Conservation (phyloP, 1,140 invertebrate genomes). For the Himalopsyche phryganea region DNA sequence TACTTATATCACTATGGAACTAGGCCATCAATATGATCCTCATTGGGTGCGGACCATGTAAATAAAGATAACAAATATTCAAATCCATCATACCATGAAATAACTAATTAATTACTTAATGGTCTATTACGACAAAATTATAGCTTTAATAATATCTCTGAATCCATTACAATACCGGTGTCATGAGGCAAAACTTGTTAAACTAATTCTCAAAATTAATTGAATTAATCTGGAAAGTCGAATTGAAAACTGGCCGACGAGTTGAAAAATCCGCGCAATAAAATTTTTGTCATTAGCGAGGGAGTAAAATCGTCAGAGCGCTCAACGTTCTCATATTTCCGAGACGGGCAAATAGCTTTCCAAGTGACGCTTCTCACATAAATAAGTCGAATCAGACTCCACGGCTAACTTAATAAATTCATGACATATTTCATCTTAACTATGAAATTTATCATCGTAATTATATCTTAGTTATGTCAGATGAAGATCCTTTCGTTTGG, state of each 20-base stretch:
- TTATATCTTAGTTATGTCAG: slow-evolving; percentile 1
- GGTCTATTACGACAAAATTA: no score
- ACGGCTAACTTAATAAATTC: slow-evolving; percentile 16
- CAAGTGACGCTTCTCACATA: slow-evolving; percentile 14
- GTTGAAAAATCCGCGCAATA: slow-evolving; percentile 16
- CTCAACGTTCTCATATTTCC: slow-evolving; percentile 7
- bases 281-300: slow-evolving; percentile 20
- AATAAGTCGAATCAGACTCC: slow-evolving; percentile 19
- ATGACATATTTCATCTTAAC: slow-evolving; percentile 16
- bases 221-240: slow-evolving; percentile 13
- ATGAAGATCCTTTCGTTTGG: background rate
- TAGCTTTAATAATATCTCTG: no score
- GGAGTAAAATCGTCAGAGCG: slow-evolving; percentile 7
- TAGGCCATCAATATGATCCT: no score
- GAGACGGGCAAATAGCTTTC: slow-evolving; percentile 8
- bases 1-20: no score
- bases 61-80: no score
- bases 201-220: slow-evolving; percentile 18
- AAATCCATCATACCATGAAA: no score
- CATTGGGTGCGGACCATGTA: no score
- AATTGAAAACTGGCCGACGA: background rate
- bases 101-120: no score
- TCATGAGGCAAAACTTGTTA: slow-evolving; percentile 6
- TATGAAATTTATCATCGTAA: slow-evolving; percentile 15
- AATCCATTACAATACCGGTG: no score